These are phyloP conservation scores for Phengaris arion DNA, from an alignment of 2,888 invertebrate genomes.

Conservation along the genomic window DNA sequence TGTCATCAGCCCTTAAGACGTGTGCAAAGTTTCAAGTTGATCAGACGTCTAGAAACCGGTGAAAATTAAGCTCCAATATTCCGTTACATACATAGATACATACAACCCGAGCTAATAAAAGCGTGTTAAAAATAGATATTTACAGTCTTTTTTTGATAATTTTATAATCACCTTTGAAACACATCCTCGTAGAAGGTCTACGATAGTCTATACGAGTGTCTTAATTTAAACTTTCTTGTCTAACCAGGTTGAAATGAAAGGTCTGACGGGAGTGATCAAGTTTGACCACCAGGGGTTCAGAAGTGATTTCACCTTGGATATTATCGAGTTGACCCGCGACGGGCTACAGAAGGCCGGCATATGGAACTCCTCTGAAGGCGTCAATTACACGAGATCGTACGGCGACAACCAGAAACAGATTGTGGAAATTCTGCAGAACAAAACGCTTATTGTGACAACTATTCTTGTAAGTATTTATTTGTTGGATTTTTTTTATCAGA, in stretches of 20 bases:
- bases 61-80: too few species aligned
- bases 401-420: constrained; percentile 92
- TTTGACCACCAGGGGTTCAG: constrained; percentile 97
- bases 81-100: too few species aligned
- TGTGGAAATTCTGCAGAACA: constrained; percentile 93
- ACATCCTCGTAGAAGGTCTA: background rate
- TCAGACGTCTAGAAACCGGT: too few species aligned
- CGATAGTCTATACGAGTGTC: background rate
- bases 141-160: background rate
- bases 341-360: constrained; percentile 91
- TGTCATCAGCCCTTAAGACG: too few species aligned
- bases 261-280: constrained; percentile 94
- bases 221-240: constrained; percentile 39
- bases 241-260: constrained; percentile 91
- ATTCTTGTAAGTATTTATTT: constrained; percentile 85
- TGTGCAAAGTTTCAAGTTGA: too few species aligned
- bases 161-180: too few species aligned
- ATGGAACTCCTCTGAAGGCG: constrained; percentile 93
- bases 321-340: constrained; percentile 92
- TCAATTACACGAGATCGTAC: constrained; percentile 92
- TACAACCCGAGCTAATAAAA: too few species aligned
- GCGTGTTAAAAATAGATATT: background rate
- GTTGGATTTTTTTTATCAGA: background rate
- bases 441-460: constrained; percentile 94
- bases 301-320: constrained; percentile 93